These are phyloP conservation scores for Periparus ater DNA, from an alignment of 2,797 vertebrate genomes.

Conservation along the genomic window DNA sequence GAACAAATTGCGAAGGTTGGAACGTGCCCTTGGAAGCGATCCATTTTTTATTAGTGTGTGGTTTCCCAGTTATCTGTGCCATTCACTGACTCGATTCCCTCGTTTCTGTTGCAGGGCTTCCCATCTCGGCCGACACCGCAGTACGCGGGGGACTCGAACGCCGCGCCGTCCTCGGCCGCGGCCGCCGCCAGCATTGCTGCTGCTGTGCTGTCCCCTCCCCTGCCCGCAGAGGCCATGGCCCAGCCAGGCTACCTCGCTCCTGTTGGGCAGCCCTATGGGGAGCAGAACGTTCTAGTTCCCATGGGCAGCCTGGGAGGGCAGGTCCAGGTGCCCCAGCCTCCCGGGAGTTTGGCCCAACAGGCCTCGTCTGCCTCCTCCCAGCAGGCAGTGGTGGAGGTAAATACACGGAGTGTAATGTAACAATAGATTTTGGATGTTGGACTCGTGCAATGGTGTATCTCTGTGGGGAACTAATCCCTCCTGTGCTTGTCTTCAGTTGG, in stretches of 20 bases:
- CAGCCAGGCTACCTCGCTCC: slow-evolving; percentile 75
- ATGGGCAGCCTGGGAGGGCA: slow-evolving; percentile 76
- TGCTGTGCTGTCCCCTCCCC: slow-evolving; percentile 77
- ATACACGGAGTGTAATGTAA: not conserved
- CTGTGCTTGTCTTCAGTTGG: slow-evolving; percentile 31
- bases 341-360: slow-evolving; percentile 73
- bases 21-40: not conserved
- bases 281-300: slow-evolving; percentile 73
- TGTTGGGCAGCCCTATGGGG: slow-evolving; percentile 73
- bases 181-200: slow-evolving; percentile 78
- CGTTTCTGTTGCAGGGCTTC: slow-evolving; percentile 74
- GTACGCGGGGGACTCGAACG: slow-evolving; percentile 74
- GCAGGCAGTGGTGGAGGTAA: slow-evolving; percentile 79
- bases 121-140: slow-evolving; percentile 71
- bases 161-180: slow-evolving; percentile 71
- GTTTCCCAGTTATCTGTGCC: slow-evolving; percentile 24
- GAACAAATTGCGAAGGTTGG: not conserved
- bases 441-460: not conserved
- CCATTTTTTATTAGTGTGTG: not conserved
- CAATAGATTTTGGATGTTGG: not conserved
- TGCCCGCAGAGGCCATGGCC: slow-evolving; percentile 73
- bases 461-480: slow-evolving; percentile 10
- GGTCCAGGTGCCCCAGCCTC: slow-evolving; percentile 75
- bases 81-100: slow-evolving; percentile 49
- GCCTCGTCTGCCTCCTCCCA: slow-evolving; percentile 71